These are phyloP conservation scores for Ennomos quercinarius DNA, from an alignment of 2,888 invertebrate species.

Conservation along the genomic window DNA sequence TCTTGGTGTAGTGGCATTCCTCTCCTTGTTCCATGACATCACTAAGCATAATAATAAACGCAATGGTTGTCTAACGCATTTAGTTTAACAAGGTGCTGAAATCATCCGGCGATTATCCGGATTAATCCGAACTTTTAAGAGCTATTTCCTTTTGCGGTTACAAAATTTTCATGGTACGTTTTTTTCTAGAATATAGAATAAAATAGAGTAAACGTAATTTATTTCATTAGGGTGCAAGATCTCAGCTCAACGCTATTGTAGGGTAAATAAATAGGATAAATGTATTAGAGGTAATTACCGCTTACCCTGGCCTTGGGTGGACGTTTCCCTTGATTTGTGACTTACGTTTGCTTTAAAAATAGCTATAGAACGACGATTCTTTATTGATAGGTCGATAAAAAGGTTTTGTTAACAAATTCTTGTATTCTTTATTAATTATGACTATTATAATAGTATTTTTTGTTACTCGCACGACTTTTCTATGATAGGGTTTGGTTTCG, in stretches of 20 bases:
- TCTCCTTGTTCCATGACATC: no score
- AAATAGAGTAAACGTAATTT: conserved; percentile 41
- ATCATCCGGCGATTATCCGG: conserved; percentile 3
- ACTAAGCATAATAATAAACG: conserved; percentile 12
- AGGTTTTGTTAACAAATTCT: conserved; percentile 27
- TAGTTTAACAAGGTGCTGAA: conserved; percentile 30
- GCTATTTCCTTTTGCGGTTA: conserved; percentile 12
- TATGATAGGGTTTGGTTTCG: background rate
- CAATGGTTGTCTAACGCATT: conserved; percentile 32
- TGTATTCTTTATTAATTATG: conserved; percentile 6
- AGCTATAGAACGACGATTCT: conserved; percentile 5
- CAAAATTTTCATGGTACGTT: conserved; percentile 35
- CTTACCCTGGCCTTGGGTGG: conserved; percentile 75
- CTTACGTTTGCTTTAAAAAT: conserved; percentile 20
- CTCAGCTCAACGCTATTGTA: conserved; percentile 84
- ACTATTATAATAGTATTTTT: conserved; percentile 1
- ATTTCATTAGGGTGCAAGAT: conserved; percentile 69
- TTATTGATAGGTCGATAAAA: conserved; percentile 16
- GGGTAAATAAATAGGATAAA: conserved; percentile 69
- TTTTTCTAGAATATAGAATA: conserved; percentile 21
- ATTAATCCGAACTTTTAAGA: conserved; percentile 6
- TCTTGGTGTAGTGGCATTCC: no score
- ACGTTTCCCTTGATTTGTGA: conserved; percentile 43
- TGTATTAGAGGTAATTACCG: conserved; percentile 71
- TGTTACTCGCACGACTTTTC: conserved; percentile 13